phyloP scores from a whole-genome alignment of 1,140 invertebrate species.

The Ladona fulva region DNA sequence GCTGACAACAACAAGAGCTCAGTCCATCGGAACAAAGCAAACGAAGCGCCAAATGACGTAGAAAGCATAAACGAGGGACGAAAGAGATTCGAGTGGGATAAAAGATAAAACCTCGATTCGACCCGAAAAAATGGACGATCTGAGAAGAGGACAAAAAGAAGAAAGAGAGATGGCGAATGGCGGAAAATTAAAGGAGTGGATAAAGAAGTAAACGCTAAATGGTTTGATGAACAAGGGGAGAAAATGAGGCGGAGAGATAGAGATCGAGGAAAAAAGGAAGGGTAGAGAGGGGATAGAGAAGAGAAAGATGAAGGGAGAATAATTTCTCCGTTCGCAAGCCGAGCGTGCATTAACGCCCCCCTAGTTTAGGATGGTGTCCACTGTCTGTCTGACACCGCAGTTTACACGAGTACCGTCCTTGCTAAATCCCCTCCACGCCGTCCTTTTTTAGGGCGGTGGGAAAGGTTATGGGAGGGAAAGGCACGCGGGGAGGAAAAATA shows the following conservation, averaged over 20 bases:
- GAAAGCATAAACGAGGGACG: no score
- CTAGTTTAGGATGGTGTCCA: neutral
- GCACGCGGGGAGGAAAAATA: neutral
- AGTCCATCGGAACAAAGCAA: no score
- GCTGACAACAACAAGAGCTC: no score
- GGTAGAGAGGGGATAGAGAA: neutral
- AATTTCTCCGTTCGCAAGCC: neutral
- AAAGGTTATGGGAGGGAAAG: neutral
- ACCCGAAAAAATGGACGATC: no score
- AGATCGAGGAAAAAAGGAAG: neutral
- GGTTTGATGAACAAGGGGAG: neutral
- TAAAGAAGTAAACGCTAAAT: no score
- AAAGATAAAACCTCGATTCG: no score
- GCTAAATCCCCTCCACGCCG: neutral
- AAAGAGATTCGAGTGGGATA: no score
- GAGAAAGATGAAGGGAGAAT: neutral
- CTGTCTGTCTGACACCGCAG: slow-evolving; percentile 6
- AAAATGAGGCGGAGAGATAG: neutral
- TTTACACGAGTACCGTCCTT: neutral
- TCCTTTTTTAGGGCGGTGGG: neutral
- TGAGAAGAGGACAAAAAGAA: no score
- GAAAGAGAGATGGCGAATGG: no score
- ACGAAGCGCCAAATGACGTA: no score
- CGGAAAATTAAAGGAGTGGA: no score
- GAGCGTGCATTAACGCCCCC: neutral